phyloP scores from a whole-genome alignment of 2,888 invertebrate genomes.

The Eumacrocentrus americanus region DNA sequence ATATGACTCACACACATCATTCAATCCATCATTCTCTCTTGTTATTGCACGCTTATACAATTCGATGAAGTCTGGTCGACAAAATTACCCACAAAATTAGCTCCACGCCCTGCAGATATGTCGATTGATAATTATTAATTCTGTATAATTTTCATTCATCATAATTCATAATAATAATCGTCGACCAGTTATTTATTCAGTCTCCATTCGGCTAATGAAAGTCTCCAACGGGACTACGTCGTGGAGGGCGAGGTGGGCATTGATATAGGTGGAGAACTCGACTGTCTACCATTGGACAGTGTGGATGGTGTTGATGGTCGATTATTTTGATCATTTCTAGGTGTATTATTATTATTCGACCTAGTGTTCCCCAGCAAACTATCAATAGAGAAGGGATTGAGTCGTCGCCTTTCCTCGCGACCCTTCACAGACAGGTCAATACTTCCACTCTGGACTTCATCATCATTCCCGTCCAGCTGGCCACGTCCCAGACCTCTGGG shows the following conservation, averaged over 20 bases:
- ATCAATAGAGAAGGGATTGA: slow-evolving; percentile 90
- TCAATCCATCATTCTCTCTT: no score
- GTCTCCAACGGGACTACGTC: slow-evolving; percentile 49
- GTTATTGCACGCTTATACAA: no score
- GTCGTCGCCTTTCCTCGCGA: slow-evolving; percentile 69
- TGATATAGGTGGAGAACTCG: slow-evolving; percentile 51
- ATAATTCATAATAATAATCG: not conserved
- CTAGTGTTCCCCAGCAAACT: slow-evolving; percentile 69
- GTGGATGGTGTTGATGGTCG: slow-evolving; percentile 51
- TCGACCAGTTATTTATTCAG: slow-evolving; percentile 11
- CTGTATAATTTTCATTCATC: not conserved
- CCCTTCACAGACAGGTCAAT: slow-evolving; percentile 63
- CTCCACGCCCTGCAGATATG: slow-evolving; percentile 9
- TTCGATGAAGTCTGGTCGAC: no score
- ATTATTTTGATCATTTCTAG: slow-evolving; percentile 40
- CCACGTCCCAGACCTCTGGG: slow-evolving; percentile 20
- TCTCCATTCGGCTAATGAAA: slow-evolving; percentile 11
- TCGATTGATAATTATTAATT: slow-evolving; percentile 15
- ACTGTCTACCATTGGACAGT: slow-evolving; percentile 51
- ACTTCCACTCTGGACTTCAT: slow-evolving; percentile 58
- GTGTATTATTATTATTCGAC: slow-evolving; percentile 38
- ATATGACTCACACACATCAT: no score
- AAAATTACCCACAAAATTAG: no score
- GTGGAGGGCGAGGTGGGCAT: slow-evolving; percentile 54
- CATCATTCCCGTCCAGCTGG: slow-evolving; percentile 45